These are phyloP conservation scores for Neuroscelio doddi DNA, from an alignment of 2,888 invertebrate genomes.

Conservation along the genomic window DNA sequence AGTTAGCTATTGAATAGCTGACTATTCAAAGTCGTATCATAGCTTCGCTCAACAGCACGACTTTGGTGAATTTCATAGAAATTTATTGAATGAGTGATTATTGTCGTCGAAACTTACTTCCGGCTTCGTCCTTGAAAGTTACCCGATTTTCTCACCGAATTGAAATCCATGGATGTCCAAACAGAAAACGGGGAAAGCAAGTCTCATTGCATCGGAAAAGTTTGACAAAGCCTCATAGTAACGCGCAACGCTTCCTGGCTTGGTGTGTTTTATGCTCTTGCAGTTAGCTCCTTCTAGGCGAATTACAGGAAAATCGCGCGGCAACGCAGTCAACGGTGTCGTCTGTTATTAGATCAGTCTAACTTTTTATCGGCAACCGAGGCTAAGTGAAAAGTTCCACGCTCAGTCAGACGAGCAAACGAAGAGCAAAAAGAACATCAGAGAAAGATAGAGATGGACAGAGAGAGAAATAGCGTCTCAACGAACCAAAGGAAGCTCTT, in stretches of 20 bases:
- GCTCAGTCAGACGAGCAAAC: constrained; percentile 47
- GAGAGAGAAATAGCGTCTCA: constrained; percentile 6
- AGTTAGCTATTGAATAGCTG: constrained; percentile 10
- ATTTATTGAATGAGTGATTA: constrained; percentile 21
- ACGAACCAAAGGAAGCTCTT: constrained; percentile 25
- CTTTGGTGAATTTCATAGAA: constrained; percentile 11
- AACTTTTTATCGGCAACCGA: constrained; percentile 62
- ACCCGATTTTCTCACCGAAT: constrained; percentile 15
- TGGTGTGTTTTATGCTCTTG: not conserved
- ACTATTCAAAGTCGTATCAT: constrained; percentile 5
- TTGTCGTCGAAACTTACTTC: constrained; percentile 18
- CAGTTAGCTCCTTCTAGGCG: constrained; percentile 7
- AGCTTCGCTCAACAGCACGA: constrained; percentile 6
- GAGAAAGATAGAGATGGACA: not conserved
- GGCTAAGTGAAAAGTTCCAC: constrained; percentile 67
- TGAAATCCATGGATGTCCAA: constrained; percentile 21
- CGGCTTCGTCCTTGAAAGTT: constrained; percentile 12
- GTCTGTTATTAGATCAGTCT: constrained; percentile 65
- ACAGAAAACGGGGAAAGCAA: constrained; percentile 9
- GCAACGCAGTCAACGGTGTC: constrained; percentile 52
- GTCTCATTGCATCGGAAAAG: constrained; percentile 6
- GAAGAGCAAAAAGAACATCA: constrained; percentile 12
- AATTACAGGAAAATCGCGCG: constrained; percentile 25
- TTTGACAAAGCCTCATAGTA: constrained; percentile 17
- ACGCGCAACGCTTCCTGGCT: constrained; percentile 2